Conservation (phyloP, 2,113 vertebrate genomes). For the Macaca fascicularis region T2T-MFA8v1.1 NC_088380.1:135517001-135517500, state of each 20-base stretch:
- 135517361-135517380: background rate
- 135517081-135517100: background rate
- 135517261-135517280: background rate
- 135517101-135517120: background rate
- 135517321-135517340: background rate
- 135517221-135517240: background rate
- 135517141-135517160: background rate
- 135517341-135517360: background rate
- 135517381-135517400: background rate
- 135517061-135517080: background rate
- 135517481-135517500: background rate
- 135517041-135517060: background rate
- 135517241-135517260: background rate
- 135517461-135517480: background rate
- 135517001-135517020: background rate
- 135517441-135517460: background rate
- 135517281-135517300: background rate
- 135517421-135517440: background rate
- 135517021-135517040: background rate
- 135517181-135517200: background rate
- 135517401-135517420: background rate
- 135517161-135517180: background rate
- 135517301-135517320: no score
- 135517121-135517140: background rate
- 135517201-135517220: background rate